phyloP scores from a whole-genome alignment of 1,140 invertebrate species.

The Globodera rostochiensis region DNA sequence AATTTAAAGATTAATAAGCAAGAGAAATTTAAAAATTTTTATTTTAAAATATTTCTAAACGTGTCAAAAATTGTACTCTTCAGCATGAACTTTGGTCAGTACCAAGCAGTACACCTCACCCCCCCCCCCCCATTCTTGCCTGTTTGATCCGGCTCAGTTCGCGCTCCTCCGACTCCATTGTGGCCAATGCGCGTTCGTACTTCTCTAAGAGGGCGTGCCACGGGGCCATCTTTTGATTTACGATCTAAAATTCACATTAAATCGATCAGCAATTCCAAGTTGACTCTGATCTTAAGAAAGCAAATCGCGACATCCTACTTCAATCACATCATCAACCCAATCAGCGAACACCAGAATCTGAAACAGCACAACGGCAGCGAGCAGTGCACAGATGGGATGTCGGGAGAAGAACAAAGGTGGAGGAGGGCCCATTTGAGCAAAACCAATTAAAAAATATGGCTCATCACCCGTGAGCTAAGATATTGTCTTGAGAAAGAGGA shows the following conservation, averaged over 20 bases:
- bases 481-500: no score
- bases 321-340: constrained; percentile 31
- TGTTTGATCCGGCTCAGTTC: constrained; percentile 25
- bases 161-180: constrained; percentile 29
- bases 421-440: neutral
- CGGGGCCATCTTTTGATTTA: constrained; percentile 25
- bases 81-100: no score
- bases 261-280: neutral
- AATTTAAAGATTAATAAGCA: no score
- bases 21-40: no score
- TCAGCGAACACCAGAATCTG: constrained; percentile 19
- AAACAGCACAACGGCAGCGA: neutral
- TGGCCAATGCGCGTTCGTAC: constrained; percentile 20
- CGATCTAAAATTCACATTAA: neutral
- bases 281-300: neutral
- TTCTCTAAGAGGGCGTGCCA: constrained; percentile 27
- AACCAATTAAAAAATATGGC: no score
- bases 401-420: neutral
- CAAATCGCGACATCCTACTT: neutral
- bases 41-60: no score
- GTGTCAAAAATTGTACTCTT: no score
- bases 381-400: neutral
- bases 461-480: no score
- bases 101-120: neutral
- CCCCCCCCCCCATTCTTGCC: neutral